A percentile compares a stretch with the other conserved stretches of the same genome.
These are phyloP conservation scores for Cepphus grylle DNA, from an alignment of 2,113 vertebrate genomes.

Conservation along the genomic window DNA sequence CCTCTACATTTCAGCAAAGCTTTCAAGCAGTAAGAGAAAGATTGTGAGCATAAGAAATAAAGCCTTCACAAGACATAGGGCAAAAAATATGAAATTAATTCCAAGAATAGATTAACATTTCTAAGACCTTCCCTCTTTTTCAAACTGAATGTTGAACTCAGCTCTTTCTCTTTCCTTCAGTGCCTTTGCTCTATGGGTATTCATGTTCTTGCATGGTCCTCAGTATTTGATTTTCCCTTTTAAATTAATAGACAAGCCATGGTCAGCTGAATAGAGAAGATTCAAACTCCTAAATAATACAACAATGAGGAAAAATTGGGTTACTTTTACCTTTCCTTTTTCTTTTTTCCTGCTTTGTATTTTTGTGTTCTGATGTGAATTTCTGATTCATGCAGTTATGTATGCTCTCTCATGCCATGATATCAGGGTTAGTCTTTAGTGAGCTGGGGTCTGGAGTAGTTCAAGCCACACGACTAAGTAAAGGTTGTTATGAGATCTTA, in stretches of 20 bases:
- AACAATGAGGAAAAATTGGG: neutral
- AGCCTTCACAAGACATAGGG: neutral
- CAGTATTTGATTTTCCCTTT: neutral
- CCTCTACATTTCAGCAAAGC: neutral
- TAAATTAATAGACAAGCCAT: neutral
- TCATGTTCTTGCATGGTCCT: neutral
- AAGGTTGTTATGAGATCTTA: neutral
- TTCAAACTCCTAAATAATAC: neutral
- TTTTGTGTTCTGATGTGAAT: neutral
- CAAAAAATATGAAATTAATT: neutral
- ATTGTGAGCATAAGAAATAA: neutral
- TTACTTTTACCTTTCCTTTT: neutral
- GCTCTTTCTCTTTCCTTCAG: neutral
- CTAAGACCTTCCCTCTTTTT: neutral
- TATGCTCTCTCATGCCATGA: neutral
- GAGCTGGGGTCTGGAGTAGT: neutral
- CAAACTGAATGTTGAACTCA: neutral
- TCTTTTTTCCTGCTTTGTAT: neutral
- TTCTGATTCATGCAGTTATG: neutral
- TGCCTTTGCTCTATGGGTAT: neutral
- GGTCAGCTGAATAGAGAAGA: neutral
- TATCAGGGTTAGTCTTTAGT: neutral
- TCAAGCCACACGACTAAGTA: neutral
- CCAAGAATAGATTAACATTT: neutral
- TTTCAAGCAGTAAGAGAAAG: neutral